Conservation (phyloP, 2,888 invertebrate species). For the Chalcosyrphus nemorum region DNA sequence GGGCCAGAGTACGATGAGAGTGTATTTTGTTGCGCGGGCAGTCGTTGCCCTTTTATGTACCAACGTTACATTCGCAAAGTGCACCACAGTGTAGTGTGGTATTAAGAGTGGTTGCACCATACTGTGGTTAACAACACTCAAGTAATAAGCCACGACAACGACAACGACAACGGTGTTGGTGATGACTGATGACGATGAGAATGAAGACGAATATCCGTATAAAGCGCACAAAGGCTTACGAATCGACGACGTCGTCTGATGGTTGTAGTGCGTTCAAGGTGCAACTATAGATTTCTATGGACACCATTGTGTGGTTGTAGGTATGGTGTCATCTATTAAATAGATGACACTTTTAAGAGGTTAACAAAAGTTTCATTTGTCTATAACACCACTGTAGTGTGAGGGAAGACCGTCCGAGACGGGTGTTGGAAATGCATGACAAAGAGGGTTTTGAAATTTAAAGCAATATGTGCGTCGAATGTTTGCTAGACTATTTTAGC, state of each 20-base stretch:
- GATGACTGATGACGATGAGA: slow-evolving; percentile 20
- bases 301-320: slow-evolving; percentile 42
- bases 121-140: slow-evolving; percentile 16
- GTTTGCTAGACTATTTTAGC: not conserved
- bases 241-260: slow-evolving; percentile 3
- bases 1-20: not conserved
- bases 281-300: slow-evolving; percentile 56
- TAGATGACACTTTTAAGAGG: slow-evolving; percentile 58
- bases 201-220: slow-evolving; percentile 21
- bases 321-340: slow-evolving; percentile 51
- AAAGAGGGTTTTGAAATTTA: not conserved
- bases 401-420: not conserved
- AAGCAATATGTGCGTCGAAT: slow-evolving; percentile 1
- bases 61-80: slow-evolving; percentile 55
- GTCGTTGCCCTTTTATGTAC: slow-evolving; percentile 71
- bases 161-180: not conserved
- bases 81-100: slow-evolving; percentile 41
- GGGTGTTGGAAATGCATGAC: not conserved
- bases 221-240: slow-evolving; percentile 45
- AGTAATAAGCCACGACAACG: slow-evolving; percentile 46
- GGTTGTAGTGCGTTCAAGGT: slow-evolving; percentile 61
- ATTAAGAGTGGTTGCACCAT: slow-evolving; percentile 46
- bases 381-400: slow-evolving; percentile 29
- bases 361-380: slow-evolving; percentile 61
- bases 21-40: slow-evolving; percentile 46